A percentile compares a stretch with the other conserved stretches of the same genome.
Conservation (phyloP, 1,140 invertebrate genomes). For the Odontomachus brunneus region DNA sequence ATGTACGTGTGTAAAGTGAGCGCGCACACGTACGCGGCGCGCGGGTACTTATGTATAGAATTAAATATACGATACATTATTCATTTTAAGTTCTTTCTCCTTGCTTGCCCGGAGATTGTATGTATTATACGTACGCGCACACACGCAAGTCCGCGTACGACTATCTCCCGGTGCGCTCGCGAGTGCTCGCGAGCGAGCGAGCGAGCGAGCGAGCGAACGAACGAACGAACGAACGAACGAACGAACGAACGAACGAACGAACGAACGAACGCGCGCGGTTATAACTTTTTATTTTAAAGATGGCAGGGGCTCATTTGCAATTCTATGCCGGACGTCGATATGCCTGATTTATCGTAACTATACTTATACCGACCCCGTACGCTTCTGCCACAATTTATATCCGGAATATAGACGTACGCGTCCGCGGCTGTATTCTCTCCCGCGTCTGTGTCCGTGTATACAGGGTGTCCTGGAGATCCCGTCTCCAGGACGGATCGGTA, state of each 20-base stretch:
- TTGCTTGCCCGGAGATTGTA: constrained; percentile 80
- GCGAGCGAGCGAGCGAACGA: constrained; percentile 15
- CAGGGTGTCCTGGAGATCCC: constrained; percentile 37
- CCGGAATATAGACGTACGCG: constrained; percentile 61
- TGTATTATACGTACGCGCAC: constrained; percentile 72
- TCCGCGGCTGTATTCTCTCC: constrained; percentile 35
- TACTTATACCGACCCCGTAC: constrained; percentile 78
- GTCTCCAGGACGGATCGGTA: neutral
- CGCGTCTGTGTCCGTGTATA: constrained; percentile 32
- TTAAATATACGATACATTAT: constrained; percentile 86
- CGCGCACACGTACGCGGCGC: constrained; percentile 37
- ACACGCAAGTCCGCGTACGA: constrained; percentile 33
- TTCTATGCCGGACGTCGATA: constrained; percentile 85
- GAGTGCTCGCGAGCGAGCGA: constrained; percentile 26
- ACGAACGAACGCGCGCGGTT: constrained; percentile 68
- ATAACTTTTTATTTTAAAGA: constrained; percentile 85
- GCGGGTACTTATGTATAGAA: constrained; percentile 81
- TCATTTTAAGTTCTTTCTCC: constrained; percentile 85
- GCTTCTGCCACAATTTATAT: constrained; percentile 79
- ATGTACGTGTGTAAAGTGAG: constrained; percentile 30
- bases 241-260: constrained; percentile 34
- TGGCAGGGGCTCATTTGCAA: constrained; percentile 84
- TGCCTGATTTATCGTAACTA: constrained; percentile 85
- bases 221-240: constrained; percentile 54
- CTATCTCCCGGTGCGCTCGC: constrained; percentile 56